Percentiles rank a stretch among this genome's conserved stretches.
Conservation (phyloP, 1,140 invertebrate genomes). For the Brevipalpus yothersi region DNA sequence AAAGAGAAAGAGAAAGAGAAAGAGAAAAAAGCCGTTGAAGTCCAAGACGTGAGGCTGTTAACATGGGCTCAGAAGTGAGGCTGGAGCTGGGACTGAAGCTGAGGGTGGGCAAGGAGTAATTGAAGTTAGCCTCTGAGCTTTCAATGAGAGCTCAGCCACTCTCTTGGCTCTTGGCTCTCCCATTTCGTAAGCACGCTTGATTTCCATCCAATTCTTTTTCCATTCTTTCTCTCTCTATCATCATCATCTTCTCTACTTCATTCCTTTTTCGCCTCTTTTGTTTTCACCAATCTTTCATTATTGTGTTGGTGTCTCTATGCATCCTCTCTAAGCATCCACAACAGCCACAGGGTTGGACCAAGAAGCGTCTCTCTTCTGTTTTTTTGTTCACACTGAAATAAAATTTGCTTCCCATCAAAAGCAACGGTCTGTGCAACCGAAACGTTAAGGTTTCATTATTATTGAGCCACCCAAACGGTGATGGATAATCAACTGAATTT, state of each 20-base stretch:
- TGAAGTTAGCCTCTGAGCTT: neutral
- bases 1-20: neutral
- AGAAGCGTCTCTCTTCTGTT: neutral
- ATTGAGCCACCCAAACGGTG: neutral
- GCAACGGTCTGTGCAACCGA: neutral
- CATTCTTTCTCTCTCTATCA: neutral
- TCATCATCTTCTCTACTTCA: neutral
- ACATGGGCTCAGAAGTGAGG: neutral
- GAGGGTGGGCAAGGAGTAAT: too few relatives aligned
- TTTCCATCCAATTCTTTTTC: neutral
- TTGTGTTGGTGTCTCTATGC: neutral
- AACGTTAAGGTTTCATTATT: neutral
- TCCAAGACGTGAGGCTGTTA: neutral
- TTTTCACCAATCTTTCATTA: neutral
- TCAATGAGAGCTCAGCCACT: neutral
- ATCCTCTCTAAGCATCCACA: neutral
- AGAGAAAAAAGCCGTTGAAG: neutral
- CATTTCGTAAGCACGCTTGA: neutral
- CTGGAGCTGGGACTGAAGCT: too few relatives aligned
- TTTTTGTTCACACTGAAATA: neutral
- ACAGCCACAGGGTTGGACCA: neutral
- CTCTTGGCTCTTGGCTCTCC: neutral
- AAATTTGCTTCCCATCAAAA: neutral
- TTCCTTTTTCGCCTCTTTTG: neutral
- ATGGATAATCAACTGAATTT: neutral